phyloP scores from a whole-genome alignment of 2,113 vertebrate genomes.

The Coreoperca whiteheadi region DNA sequence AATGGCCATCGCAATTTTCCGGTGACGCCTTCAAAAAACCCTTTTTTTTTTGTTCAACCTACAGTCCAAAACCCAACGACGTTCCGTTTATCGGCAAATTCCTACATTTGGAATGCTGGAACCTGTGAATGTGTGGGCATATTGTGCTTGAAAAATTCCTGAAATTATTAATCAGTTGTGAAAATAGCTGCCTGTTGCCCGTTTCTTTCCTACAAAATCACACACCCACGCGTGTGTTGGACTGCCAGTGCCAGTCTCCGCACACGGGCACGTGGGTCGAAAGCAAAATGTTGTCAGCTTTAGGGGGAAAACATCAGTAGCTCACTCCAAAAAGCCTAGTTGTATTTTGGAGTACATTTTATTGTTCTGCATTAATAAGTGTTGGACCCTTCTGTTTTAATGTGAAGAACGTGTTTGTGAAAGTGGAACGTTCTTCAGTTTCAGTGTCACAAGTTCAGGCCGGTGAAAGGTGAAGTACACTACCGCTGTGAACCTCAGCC shows the following conservation, averaged over 20 bases:
- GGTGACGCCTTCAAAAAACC: background rate
- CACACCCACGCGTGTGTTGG: background rate
- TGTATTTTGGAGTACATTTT: background rate
- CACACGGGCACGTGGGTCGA: background rate
- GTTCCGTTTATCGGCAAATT: background rate
- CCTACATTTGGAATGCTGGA: background rate
- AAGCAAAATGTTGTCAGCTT: background rate
- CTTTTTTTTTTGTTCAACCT: background rate
- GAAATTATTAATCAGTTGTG: background rate
- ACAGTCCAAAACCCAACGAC: background rate
- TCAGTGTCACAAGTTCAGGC: conserved; percentile 49
- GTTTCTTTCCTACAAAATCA: background rate
- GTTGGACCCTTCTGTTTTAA: background rate
- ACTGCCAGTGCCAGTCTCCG: background rate
- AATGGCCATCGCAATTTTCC: background rate
- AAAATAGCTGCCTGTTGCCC: background rate
- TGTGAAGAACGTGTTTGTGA: conserved; percentile 26
- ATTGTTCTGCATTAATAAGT: background rate
- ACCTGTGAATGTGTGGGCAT: background rate
- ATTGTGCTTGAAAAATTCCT: background rate
- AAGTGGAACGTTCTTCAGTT: conserved; percentile 29
- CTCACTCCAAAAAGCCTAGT: background rate
- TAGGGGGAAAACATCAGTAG: background rate
- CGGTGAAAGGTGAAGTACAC: conserved; percentile 23
- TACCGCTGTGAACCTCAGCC: background rate